Evolutionary conservation across 2,113 vertebrate genomes (phyloP), one percentile per base, ranked within the genome.

Genomic region (Pseudorectes ferrugineus): DNA sequence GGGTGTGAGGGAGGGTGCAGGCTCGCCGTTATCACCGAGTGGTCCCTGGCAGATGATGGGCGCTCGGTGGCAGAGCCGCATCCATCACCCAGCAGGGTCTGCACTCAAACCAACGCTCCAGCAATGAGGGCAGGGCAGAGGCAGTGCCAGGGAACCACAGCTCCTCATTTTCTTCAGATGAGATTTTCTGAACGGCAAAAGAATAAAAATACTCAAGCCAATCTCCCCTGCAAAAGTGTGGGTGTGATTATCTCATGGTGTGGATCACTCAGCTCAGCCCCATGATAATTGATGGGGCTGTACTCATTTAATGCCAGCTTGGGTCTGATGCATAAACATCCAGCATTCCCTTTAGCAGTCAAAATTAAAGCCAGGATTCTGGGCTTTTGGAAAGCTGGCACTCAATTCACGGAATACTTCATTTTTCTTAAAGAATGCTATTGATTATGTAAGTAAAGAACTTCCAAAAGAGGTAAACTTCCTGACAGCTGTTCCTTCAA

Each of bases 401-500:
- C 35, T 63, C 42, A 91, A 78, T 68, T 75, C 29, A 75, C 14
- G 14, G 16, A 59, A 35, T 22, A 28, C 24, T 66, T 58, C 2
- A 8, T 38, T 84, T 43, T 79, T 72, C 29, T 24, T 23, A 9
- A 71, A 81, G 51, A 81, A 40, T 1, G 3, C 9, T 55, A 31
- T 51, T 89, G 38, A 54, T 88, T 82, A 46, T 19, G 12, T 49
- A 78, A 88, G 36, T 65, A 72, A 84, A 79, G 67, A 85, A 86
- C 93, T 88, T 83, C 82, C 76, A 43, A 33, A 67, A 87, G 58
- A 85, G 79, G 43, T 38, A 70, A 96, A 90, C 45, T 96, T 86
- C 36, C 52, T 24, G 13, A 63, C 62, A 76, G 73, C 29, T 85
- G 33, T 49, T 82, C 52, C 70, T 91, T 73, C 68, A 77, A 63